phyloP scores from a whole-genome alignment of 2,797 vertebrate genomes.

The Tapirus indicus region DNA sequence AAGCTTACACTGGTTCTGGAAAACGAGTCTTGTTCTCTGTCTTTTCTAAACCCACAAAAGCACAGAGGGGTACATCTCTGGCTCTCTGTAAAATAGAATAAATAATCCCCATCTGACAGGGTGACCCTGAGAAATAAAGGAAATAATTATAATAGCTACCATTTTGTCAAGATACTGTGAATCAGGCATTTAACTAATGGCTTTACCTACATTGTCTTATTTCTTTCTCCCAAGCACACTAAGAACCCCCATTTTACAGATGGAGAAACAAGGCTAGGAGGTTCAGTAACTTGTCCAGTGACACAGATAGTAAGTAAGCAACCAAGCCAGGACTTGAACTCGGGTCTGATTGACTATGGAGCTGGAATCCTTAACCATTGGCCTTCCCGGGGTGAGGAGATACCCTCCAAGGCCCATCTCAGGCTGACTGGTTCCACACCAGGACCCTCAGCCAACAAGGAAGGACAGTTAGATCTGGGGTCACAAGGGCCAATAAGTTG shows the following conservation, averaged over 20 bases:
- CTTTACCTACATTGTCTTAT: constrained; percentile 6
- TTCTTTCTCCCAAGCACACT: background rate
- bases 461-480: background rate
- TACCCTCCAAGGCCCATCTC: background rate
- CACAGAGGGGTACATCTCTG: background rate
- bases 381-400: background rate
- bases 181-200: constrained; percentile 15
- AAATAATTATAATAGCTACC: background rate
- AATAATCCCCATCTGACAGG: background rate
- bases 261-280: background rate
- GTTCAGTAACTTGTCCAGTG: background rate
- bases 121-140: background rate
- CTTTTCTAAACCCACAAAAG: constrained; percentile 33
- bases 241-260: constrained; percentile 16
- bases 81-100: background rate
- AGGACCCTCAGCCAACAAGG: background rate
- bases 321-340: background rate
- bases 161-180: background rate
- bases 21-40: background rate
- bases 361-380: constrained; percentile 19
- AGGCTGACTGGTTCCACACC: background rate
- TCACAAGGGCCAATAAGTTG: background rate
- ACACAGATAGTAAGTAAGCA: background rate
- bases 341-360: background rate
- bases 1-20: background rate